Conservation (phyloP, 2,888 invertebrate species). For the Drosophila birchii region DNA sequence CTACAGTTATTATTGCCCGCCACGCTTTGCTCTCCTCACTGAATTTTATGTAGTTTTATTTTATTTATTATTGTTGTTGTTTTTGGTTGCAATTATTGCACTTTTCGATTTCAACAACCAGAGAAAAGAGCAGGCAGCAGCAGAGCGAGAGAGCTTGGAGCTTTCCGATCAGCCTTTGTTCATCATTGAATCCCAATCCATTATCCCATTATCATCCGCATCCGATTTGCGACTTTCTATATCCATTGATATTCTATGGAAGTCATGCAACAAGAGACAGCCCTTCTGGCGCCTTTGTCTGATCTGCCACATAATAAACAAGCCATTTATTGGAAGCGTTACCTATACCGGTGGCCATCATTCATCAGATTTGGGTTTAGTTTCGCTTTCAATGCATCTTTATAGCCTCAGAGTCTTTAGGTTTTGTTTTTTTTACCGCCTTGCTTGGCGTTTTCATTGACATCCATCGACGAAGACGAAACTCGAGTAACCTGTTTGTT, state of each 20-base stretch:
- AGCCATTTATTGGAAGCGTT: conserved; percentile 17
- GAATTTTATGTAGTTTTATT: conserved; percentile 35
- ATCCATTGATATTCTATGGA: conserved; percentile 58
- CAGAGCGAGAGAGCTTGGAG: conserved; percentile 38
- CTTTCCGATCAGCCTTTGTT: conserved; percentile 41
- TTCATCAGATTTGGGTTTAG: conserved; percentile 32
- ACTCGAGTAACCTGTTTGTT: conserved; percentile 78
- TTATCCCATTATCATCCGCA: conserved; percentile 33
- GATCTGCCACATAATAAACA: neutral
- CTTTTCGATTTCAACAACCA: conserved; percentile 70
- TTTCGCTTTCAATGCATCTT: conserved; percentile 41
- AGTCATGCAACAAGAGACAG: conserved; percentile 16
- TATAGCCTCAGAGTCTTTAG: neutral
- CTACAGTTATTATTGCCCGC: conserved; percentile 75
- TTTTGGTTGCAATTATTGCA: conserved; percentile 72
- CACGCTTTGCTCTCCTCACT: conserved; percentile 62
- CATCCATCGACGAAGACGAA: conserved; percentile 80
- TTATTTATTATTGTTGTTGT: conserved; percentile 17
- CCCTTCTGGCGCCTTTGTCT: conserved; percentile 14
- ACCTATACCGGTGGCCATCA: conserved; percentile 32
- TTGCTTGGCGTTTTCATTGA: conserved; percentile 65
- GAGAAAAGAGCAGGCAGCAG: conserved; percentile 17
- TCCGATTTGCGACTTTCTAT: conserved; percentile 66
- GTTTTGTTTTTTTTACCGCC: conserved; percentile 33
- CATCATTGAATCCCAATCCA: conserved; percentile 29